phyloP scores from a whole-genome alignment of 2,113 vertebrate genomes.

The Canis aureus region DNA sequence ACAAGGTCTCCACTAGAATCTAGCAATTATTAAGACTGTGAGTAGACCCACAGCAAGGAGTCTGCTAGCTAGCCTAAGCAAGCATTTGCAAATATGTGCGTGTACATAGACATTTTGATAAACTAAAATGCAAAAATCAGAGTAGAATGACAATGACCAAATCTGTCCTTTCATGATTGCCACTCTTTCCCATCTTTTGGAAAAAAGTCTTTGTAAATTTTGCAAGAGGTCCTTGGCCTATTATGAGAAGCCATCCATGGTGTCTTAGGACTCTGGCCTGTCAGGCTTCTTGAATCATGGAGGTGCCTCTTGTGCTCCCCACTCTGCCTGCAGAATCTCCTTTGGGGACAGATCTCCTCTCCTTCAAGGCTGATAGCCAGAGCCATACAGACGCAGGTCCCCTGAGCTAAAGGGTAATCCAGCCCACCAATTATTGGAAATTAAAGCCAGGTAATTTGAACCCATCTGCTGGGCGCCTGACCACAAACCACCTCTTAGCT shows the following conservation, averaged over 20 bases:
- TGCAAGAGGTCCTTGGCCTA: too few relatives aligned
- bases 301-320: slow-evolving; percentile 54
- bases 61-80: background rate
- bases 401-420: slow-evolving; percentile 80
- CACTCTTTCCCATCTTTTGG: background rate
- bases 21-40: background rate
- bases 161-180: background rate
- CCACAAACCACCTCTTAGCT: slow-evolving; percentile 89
- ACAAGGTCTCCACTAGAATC: too few relatives aligned
- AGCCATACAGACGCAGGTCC: slow-evolving; percentile 74
- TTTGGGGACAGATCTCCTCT: slow-evolving; percentile 66
- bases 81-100: background rate
- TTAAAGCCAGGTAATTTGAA: slow-evolving; percentile 88
- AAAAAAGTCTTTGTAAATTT: background rate
- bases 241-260: background rate
- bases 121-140: background rate
- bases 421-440: slow-evolving; percentile 87
- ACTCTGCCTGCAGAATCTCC: slow-evolving; percentile 64
- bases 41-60: background rate
- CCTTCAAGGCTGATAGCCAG: slow-evolving; percentile 74
- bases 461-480: slow-evolving; percentile 86
- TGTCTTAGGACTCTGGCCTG: background rate
- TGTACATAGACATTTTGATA: background rate
- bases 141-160: background rate
- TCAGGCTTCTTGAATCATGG: slow-evolving; percentile 36